phyloP scores from a whole-genome alignment of 2,797 vertebrate genomes.

The Crossoptilon crossoptilon region DNA sequence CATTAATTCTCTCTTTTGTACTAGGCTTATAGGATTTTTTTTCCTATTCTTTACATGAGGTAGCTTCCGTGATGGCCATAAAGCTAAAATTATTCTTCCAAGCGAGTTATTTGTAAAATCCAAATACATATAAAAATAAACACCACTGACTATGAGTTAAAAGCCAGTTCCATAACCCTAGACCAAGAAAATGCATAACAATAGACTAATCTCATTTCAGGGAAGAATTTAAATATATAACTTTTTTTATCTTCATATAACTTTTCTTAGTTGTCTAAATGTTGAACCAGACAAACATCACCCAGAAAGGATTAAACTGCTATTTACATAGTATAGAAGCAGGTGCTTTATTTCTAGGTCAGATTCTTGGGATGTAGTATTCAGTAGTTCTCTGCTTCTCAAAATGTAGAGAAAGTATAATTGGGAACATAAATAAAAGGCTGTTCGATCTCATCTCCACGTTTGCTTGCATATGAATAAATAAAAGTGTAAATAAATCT shows the following conservation, averaged over 20 bases:
- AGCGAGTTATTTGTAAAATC: conserved; percentile 17
- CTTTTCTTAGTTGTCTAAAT: neutral
- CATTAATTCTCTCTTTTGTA: neutral
- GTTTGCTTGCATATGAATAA: neutral
- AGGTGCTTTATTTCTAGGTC: neutral
- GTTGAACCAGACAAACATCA: conserved; percentile 10
- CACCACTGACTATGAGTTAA: neutral
- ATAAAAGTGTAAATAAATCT: neutral
- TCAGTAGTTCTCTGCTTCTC: neutral
- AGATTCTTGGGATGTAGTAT: neutral
- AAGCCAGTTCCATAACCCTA: neutral
- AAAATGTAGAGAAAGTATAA: neutral
- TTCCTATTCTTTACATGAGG: neutral
- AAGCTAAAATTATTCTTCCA: neutral
- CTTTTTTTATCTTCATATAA: neutral
- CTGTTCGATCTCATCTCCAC: neutral
- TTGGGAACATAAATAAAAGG: neutral
- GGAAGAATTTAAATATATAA: neutral
- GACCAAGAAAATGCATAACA: neutral
- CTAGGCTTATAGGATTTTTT: neutral
- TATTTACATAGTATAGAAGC: conserved; percentile 27
- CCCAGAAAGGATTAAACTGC: neutral
- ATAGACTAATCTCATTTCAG: neutral
- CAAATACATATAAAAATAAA: neutral
- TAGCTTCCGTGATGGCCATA: neutral